A percentile compares a stretch with the other conserved stretches of the same genome.
Evolutionary conservation across 2,797 vertebrate species (phyloP).

Genomic region (Premnoplex brunnescens): DNA sequence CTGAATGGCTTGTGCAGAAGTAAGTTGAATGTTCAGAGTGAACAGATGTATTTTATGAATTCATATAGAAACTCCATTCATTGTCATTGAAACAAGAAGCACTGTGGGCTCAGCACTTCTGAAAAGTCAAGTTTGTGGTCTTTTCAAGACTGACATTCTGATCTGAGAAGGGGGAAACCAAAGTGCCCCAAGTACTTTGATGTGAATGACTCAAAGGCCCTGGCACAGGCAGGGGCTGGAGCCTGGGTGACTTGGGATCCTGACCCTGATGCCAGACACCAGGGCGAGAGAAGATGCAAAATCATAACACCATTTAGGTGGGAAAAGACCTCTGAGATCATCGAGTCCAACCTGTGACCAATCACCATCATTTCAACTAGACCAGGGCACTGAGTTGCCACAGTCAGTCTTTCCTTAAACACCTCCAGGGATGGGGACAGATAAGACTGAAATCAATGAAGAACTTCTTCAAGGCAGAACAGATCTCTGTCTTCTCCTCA

Average conservation of each 20-base stretch:
- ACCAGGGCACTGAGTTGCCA: neutral
- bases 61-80: neutral
- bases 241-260: neutral
- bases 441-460: neutral
- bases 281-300: neutral
- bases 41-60: neutral
- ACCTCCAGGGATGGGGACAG: neutral
- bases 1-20: neutral
- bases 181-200: neutral
- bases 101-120: neutral
- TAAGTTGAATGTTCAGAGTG: neutral
- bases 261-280: accelerated
- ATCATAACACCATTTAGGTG: accelerated
- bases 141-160: neutral
- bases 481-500: neutral
- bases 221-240: neutral
- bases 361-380: neutral
- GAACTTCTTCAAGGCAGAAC: neutral
- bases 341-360: accelerated
- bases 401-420: neutral
- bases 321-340: neutral
- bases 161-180: neutral
- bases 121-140: neutral
- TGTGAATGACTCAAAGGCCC: neutral
- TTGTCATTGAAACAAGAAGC: neutral